Conservation (phyloP, 2,113 vertebrate species). For the Anarrhichthys ocellatus region DNA sequence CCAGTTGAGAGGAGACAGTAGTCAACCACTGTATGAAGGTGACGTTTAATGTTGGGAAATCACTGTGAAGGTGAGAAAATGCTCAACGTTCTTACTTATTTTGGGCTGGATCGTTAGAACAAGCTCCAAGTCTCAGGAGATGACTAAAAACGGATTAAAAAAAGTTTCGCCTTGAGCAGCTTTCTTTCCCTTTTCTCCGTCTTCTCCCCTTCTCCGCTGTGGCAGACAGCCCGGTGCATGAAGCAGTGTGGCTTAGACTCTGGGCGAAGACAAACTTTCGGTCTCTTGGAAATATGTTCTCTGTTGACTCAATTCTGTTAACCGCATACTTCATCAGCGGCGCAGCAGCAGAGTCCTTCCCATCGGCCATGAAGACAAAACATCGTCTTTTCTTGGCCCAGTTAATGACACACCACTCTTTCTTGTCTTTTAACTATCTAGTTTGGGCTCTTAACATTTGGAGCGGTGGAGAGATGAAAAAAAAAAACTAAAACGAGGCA, state of each 20-base stretch:
- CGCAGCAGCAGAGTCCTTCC: slow-evolving; percentile 58
- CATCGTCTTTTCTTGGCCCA: slow-evolving; percentile 47
- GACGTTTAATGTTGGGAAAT: not conserved
- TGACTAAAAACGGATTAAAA: slow-evolving; percentile 8
- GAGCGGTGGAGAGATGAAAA: slow-evolving; percentile 24
- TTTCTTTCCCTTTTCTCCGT: slow-evolving; percentile 30
- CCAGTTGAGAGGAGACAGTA: not conserved
- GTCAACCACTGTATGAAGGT: not conserved
- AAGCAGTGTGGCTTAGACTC: slow-evolving; percentile 59
- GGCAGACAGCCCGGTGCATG: slow-evolving; percentile 70
- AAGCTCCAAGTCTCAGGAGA: slow-evolving; percentile 19
- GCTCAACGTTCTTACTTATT: slow-evolving; percentile 26
- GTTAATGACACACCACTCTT: slow-evolving; percentile 49
- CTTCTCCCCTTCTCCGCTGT: slow-evolving; percentile 40
- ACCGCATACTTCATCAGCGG: slow-evolving; percentile 73
- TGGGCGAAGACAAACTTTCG: slow-evolving; percentile 60
- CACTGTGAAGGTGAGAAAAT: slow-evolving; percentile 27
- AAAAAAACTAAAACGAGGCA: slow-evolving; percentile 38
- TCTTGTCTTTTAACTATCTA: slow-evolving; percentile 52
- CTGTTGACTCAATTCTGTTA: slow-evolving; percentile 74
- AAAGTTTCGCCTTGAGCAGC: slow-evolving; percentile 3
- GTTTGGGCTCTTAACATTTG: slow-evolving; percentile 50
- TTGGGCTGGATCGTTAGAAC: not conserved
- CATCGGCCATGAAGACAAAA: slow-evolving; percentile 64
- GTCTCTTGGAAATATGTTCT: slow-evolving; percentile 76